Base-by-base conservation (phyloP, 64 coral and sea anemone genomes). In the Trachythela sp. region DNA sequence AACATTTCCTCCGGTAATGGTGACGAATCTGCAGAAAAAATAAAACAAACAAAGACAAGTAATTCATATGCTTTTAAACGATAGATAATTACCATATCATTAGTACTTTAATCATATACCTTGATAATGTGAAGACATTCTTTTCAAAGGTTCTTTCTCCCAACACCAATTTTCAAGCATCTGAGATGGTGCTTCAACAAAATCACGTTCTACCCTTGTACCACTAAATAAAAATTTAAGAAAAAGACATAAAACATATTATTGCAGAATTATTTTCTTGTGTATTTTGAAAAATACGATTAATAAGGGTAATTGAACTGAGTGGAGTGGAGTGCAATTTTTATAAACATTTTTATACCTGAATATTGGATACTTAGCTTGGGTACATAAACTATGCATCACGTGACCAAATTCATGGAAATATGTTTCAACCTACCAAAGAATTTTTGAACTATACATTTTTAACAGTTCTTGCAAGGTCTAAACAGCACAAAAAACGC, bases 161-260 rank as follows among this genome's bases (percentile, higher is more conserved):
- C 93, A 99, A 26, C 96, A 99, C 96, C 96, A 99, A 70, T 99
- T 99, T 87, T 99, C 96, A 51, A 99, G 72, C 96, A 99, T 99
- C 84, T 99, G 96, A 87, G 96, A 99, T 33, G 96, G 96, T 29
- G 96, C 96, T 89, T 99, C 96, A 2, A 99, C 96, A 87, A 99
- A 99, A 86, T 99, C 96, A 84, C 96, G 90, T 83, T 99, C 96
- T 1, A 99, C 96, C 35, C 84, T 20, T 29, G 96, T 99, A 38
- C 96, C 96, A 89, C 96, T 99, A 80, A 37, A 45, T 45, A 6
- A 6, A 45, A n/a, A n/a, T n/a, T n/a, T n/a, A n/a, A n/a, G n/a
- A n/a, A n/a, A 6, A 45, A 45, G 4, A 45, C 42, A 45, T 6
- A 45, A 45, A 45, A 45, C 42, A 11, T 11, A 11, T 45, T 45